These are phyloP conservation scores for Agrotis segetum DNA, from an alignment of 2,888 invertebrate species.

Conservation along the genomic window DNA sequence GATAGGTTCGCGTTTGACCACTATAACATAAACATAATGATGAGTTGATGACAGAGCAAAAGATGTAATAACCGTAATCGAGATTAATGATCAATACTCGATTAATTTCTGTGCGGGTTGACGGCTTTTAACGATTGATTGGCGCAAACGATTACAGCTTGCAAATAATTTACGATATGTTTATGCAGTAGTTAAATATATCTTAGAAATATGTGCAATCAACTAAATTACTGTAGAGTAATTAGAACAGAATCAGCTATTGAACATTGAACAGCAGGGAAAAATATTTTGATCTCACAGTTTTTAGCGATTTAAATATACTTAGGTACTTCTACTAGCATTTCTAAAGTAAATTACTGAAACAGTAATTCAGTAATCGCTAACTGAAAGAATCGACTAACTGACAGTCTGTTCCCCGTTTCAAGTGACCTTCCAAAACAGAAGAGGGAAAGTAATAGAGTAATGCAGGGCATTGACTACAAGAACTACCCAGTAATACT, in stretches of 20 bases:
- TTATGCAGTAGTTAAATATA: conserved; percentile 16
- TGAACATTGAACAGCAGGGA: background rate
- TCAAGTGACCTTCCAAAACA: background rate
- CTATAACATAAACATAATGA: conserved; percentile 2
- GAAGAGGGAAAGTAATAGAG: background rate
- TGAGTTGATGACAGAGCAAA: conserved; percentile 3
- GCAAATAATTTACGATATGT: conserved; percentile 17
- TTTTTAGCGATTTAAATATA: background rate
- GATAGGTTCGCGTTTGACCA: too few relatives aligned
- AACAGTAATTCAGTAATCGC: too few relatives aligned
- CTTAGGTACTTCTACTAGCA: too few relatives aligned
- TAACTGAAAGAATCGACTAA: background rate
- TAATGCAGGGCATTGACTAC: background rate
- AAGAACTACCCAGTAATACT: background rate
- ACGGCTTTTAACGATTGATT: conserved; percentile 25
- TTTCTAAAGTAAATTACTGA: too few relatives aligned
- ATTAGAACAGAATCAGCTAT: conserved; percentile 16
- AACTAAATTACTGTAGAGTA: background rate
- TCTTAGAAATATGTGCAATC: conserved; percentile 6
- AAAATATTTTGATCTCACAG: background rate
- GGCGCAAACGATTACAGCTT: conserved; percentile 2
- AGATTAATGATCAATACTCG: conserved; percentile 1
- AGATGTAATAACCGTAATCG: background rate
- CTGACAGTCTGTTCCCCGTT: background rate
- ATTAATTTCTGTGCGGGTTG: conserved; percentile 20